A percentile compares a stretch with the other conserved stretches of the same genome.
These are phyloP conservation scores for Acrocephalus arundinaceus DNA, from an alignment of 2,113 vertebrate genomes.

Conservation along the genomic window DNA sequence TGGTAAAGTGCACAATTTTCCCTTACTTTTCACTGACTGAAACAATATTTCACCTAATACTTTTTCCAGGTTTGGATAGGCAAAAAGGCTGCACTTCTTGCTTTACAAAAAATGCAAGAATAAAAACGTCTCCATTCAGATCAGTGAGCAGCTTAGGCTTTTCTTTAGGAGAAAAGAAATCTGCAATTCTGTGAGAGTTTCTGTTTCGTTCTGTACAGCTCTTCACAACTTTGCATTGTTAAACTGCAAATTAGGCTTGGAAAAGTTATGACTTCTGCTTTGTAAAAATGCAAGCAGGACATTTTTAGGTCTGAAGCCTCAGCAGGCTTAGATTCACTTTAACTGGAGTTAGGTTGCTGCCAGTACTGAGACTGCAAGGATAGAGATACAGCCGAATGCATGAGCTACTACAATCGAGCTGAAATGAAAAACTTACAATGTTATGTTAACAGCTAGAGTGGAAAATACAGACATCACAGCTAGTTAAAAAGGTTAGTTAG, in stretches of 20 bases:
- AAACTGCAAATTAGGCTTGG: neutral
- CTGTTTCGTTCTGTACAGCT: neutral
- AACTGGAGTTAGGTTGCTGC: neutral
- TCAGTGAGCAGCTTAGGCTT: neutral
- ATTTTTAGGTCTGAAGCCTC: neutral
- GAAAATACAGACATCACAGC: neutral
- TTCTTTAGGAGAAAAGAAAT: neutral
- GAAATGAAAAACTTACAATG: neutral
- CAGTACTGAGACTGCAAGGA: neutral
- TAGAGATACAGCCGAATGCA: neutral
- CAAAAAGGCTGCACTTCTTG: neutral
- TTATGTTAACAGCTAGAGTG: neutral
- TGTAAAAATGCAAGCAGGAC: neutral
- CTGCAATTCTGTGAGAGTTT: neutral
- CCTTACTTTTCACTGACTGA: neutral
- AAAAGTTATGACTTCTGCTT: neutral
- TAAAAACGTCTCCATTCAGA: neutral
- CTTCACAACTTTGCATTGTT: neutral
- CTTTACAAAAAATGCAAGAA: neutral
- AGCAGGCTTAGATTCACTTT: neutral
- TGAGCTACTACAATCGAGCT: fast-evolving
- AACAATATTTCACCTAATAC: neutral
- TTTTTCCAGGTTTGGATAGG: neutral
- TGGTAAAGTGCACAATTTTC: neutral
- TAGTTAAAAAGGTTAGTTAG: neutral